Evolutionary conservation across 1,140 invertebrate genomes (phyloP).

Genomic region (Heliconius nattereri): DNA sequence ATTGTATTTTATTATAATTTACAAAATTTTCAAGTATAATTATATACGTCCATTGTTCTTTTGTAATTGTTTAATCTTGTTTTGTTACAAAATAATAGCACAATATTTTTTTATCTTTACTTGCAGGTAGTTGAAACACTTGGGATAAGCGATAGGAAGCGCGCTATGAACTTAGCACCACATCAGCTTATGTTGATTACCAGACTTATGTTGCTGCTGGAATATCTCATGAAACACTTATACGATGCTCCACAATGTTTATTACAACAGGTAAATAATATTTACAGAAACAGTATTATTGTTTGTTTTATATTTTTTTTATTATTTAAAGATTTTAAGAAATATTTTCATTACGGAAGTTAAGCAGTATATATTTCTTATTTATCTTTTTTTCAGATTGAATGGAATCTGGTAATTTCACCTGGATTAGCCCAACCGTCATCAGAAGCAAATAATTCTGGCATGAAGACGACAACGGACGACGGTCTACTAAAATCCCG

Average conservation of each 20-base stretch:
- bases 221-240: slow-evolving; percentile 97
- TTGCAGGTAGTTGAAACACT: slow-evolving; percentile 94
- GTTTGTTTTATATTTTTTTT: background rate
- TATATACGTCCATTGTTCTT: too few species aligned
- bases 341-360: too few species aligned
- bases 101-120: slow-evolving; percentile 12
- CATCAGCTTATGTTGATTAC: slow-evolving; percentile 91
- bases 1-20: too few species aligned
- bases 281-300: background rate
- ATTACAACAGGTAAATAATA: slow-evolving; percentile 85
- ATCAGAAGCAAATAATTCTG: slow-evolving; percentile 47
- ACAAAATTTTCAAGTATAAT: too few species aligned
- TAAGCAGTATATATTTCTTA: background rate
- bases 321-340: too few species aligned
- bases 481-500: slow-evolving; percentile 70
- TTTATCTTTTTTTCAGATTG: slow-evolving; percentile 82
- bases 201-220: slow-evolving; percentile 92
- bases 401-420: slow-evolving; percentile 91
- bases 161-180: slow-evolving; percentile 59
- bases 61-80: too few species aligned
- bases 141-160: slow-evolving; percentile 84
- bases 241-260: slow-evolving; percentile 92
- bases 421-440: slow-evolving; percentile 67
- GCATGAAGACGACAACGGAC: slow-evolving; percentile 58
- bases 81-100: background rate